Conservation (phyloP, 2,888 invertebrate species). For the Azorinus chamasolen region DNA sequence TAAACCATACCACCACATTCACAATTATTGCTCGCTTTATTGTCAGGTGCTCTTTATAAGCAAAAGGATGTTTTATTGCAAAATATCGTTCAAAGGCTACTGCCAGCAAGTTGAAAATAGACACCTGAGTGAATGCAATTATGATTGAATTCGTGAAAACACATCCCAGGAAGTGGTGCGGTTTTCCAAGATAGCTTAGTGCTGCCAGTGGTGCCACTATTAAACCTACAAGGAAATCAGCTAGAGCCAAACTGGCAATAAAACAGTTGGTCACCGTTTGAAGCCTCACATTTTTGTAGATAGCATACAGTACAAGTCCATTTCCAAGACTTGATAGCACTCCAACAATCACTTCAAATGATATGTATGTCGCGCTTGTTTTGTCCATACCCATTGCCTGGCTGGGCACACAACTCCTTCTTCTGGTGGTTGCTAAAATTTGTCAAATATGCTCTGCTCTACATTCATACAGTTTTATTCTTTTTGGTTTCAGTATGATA, state of each 20-base stretch:
- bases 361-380: slow-evolving; percentile 71
- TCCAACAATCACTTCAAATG: slow-evolving; percentile 76
- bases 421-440: not conserved
- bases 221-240: slow-evolving; percentile 80
- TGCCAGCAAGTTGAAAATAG: slow-evolving; percentile 83
- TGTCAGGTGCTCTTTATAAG: slow-evolving; percentile 77
- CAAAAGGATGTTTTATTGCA: slow-evolving; percentile 83
- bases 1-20: slow-evolving; percentile 76
- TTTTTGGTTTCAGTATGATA: too few species aligned
- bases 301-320: slow-evolving; percentile 75
- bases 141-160: slow-evolving; percentile 83
- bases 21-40: slow-evolving; percentile 69
- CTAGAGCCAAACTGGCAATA: slow-evolving; percentile 80
- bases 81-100: slow-evolving; percentile 84
- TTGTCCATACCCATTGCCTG: slow-evolving; percentile 57
- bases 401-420: not conserved
- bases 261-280: slow-evolving; percentile 81
- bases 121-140: slow-evolving; percentile 83
- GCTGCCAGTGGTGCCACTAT: slow-evolving; percentile 79
- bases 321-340: slow-evolving; percentile 74
- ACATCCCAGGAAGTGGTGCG: slow-evolving; percentile 78
- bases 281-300: slow-evolving; percentile 69
- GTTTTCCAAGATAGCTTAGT: slow-evolving; percentile 74
- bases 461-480: too few species aligned
- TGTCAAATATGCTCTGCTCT: too few species aligned